Evolutionary conservation across 2,113 vertebrate genomes (phyloP).

Genomic region (Lucifuga dentata): DNA sequence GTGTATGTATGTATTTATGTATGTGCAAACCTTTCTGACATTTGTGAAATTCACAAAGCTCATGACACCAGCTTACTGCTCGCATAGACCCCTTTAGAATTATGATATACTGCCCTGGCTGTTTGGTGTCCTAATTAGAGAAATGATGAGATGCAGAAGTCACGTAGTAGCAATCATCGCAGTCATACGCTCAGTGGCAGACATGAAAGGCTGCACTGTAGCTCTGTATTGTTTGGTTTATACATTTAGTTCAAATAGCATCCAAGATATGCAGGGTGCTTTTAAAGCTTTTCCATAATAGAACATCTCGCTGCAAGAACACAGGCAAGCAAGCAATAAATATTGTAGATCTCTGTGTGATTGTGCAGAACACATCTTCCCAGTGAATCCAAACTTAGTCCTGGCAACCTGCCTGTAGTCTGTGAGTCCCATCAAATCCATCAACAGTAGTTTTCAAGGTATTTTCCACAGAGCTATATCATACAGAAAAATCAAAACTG

Average conservation of each 20-base stretch:
- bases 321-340: conserved; percentile 19
- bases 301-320: conserved; percentile 17
- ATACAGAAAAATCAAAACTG: conserved; percentile 44
- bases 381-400: conserved; percentile 42
- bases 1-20: conserved; percentile 1
- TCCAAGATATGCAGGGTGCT: conserved; percentile 16
- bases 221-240: conserved; percentile 19
- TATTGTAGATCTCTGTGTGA: conserved; percentile 22
- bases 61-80: conserved; percentile 55
- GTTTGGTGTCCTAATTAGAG: conserved; percentile 56
- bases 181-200: conserved; percentile 22
- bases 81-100: conserved; percentile 48
- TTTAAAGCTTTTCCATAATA: conserved; percentile 34
- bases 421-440: conserved; percentile 2
- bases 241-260: conserved; percentile 40
- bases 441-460: conserved; percentile 23
- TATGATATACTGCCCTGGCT: conserved; percentile 53
- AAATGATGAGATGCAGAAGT: conserved; percentile 56
- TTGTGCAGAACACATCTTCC: conserved; percentile 9
- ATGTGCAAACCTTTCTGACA: conserved; percentile 50
- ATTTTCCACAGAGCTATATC: background rate
- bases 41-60: conserved; percentile 73
- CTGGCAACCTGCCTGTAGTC: conserved; percentile 22
- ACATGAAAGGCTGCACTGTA: conserved; percentile 53
- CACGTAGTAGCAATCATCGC: conserved; percentile 41